Conservation (phyloP, 2,113 vertebrate species). For the Pseudonaja textilis region DNA sequence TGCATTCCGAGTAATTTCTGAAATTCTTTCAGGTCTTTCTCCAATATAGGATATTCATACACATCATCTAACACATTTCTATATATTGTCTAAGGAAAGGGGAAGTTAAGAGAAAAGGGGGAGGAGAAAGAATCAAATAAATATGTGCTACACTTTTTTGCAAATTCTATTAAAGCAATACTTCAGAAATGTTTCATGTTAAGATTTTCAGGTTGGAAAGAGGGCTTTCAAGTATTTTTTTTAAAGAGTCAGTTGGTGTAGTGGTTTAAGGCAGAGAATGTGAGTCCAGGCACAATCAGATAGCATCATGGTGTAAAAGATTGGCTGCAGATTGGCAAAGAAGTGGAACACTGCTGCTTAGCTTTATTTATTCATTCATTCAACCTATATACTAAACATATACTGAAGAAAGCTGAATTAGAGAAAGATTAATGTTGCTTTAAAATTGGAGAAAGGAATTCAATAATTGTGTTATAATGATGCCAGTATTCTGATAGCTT, state of each 20-base stretch:
- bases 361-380: background rate
- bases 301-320: background rate
- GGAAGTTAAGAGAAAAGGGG: constrained; percentile 1
- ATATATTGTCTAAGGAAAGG: constrained; percentile 80
- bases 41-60: constrained; percentile 88
- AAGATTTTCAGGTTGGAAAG: background rate
- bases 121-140: constrained; percentile 31
- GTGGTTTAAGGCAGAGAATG: background rate
- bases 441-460: background rate
- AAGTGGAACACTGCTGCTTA: background rate
- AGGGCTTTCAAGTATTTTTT: background rate
- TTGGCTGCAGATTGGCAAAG: background rate
- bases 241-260: background rate
- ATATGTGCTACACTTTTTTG: constrained; percentile 13
- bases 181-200: constrained; percentile 6
- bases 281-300: background rate
- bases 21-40: constrained; percentile 89
- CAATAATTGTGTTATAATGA: background rate
- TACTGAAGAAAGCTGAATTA: background rate
- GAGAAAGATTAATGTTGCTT: background rate
- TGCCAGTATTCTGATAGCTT: background rate
- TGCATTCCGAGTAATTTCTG: constrained; percentile 90
- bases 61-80: constrained; percentile 90
- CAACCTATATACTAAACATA: background rate
- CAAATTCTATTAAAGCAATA: constrained; percentile 18